Base-by-base conservation (phyloP, 2,113 vertebrate species). In the Otocyon megalotis region DNA sequence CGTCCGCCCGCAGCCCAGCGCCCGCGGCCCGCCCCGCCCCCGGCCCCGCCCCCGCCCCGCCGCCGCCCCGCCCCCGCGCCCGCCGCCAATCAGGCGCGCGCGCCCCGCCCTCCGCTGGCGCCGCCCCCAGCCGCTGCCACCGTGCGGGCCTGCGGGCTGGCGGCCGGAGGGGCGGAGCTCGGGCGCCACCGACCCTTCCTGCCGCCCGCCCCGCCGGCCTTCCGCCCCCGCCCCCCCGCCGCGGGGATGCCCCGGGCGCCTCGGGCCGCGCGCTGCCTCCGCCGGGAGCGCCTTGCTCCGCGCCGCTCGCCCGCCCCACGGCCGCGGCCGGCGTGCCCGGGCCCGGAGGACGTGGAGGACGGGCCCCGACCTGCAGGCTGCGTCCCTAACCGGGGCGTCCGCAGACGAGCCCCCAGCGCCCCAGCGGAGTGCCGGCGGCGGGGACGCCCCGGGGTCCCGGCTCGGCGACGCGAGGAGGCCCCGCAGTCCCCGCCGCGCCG, bases 1-100 rank as follows among this genome's bases (percentile, higher is more conserved):
- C 79, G 32, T 0, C 37, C 17, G 82, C 90, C 58, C 20, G 32
- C 93, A 28, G 90, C 93, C 90, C 94, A 20, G 88, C 32, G 58
- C 87, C 90, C 5, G 2, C 58, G 72, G 20, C 93, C 15, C 48
- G 67, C 84, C 48, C 94, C 92, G 90, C 96, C 96, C 8, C n/a
- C 35, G 28, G 56, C 76, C 15, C 90, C 13, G 53, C n/a, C 1
- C 62, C 96, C 5, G 80, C 96, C 94, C 97, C 74, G 1, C 3
- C 3, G 63, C n/a, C 43, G 43, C 37, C 93, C 94, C 96, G 91
- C 96, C 96, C 90, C 87, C 94, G 63, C 30, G 28, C 56, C 19
- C 50, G 7, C 65, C 65, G 14, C 96, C 98, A 97, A 97, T 81
- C 97, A 60, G 88, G 88, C 77, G 17, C 22, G 19, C 28, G 37